Conservation (phyloP, 2,797 vertebrate species). For the Urophycis tenuis region DNA sequence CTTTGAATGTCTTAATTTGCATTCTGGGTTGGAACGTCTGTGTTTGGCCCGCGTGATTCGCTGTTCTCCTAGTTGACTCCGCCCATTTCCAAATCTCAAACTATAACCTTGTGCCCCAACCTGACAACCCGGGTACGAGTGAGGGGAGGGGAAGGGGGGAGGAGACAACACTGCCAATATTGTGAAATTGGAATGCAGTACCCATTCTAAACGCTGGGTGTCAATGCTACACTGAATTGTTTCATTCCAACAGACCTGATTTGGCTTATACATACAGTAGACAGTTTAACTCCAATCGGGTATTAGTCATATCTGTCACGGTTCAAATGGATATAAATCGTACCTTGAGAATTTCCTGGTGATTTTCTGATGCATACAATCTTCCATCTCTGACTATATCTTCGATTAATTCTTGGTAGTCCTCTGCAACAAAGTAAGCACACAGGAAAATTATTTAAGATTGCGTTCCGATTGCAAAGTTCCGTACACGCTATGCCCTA, state of each 20-base stretch:
- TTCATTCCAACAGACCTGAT: neutral
- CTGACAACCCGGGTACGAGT: neutral
- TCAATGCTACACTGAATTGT: neutral
- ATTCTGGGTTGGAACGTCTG: no score
- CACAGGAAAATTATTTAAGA: slow-evolving; percentile 5
- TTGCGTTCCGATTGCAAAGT: no score
- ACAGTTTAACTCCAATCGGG: neutral
- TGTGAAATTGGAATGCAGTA: no score
- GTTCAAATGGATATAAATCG: neutral
- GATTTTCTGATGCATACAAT: slow-evolving; percentile 96
- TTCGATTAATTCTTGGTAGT: slow-evolving; percentile 97
- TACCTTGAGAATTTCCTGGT: slow-evolving; percentile 99
- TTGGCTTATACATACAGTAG: neutral
- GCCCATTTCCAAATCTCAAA: no score
- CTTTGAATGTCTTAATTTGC: no score
- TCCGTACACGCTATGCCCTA: no score
- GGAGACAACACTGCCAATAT: neutral
- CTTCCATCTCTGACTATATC: slow-evolving; percentile 96
- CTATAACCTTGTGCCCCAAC: no score
- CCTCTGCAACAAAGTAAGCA: slow-evolving; percentile 72
- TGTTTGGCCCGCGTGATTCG: no score
- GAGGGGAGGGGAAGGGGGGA: no score
- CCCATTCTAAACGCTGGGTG: no score
- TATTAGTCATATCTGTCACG: neutral
- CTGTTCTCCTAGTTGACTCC: no score